Conservation (phyloP, 1,140 invertebrate species). For the Saccostrea cuccullata region DNA sequence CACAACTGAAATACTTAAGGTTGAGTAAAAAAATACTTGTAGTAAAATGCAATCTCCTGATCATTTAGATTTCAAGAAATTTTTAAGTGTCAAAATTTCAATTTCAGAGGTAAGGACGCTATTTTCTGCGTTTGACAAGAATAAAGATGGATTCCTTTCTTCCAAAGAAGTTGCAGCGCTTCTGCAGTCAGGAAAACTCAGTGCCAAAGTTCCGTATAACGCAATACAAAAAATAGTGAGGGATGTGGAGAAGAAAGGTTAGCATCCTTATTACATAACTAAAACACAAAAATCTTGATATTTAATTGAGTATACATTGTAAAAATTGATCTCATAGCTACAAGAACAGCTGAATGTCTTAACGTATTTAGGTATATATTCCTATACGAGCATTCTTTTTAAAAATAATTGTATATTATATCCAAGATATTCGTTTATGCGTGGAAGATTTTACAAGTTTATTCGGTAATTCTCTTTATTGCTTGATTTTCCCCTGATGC, state of each 20-base stretch:
- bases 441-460: too few species aligned
- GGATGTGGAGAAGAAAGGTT: neutral
- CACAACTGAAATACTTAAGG: neutral
- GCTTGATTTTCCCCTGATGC: too few species aligned
- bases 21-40: neutral
- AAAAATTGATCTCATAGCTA: too few species aligned
- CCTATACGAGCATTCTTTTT: too few species aligned
- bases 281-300: too few species aligned
- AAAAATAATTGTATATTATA: too few species aligned
- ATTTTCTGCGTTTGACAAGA: conserved; percentile 9
- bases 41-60: neutral
- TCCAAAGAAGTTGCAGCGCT: conserved; percentile 19
- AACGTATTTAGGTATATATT: too few species aligned
- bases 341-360: too few species aligned
- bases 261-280: neutral
- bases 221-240: neutral
- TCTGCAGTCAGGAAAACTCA: conserved; percentile 23
- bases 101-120: neutral
- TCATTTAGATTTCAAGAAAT: neutral
- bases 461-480: too few species aligned
- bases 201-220: neutral
- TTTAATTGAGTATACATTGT: too few species aligned
- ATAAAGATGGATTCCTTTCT: neutral
- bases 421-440: too few species aligned
- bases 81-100: neutral